Evolutionary conservation across 2,888 invertebrate genomes (phyloP), one percentile per base, ranked within the genome.

Genomic region (Amphipoea oculea): DNA sequence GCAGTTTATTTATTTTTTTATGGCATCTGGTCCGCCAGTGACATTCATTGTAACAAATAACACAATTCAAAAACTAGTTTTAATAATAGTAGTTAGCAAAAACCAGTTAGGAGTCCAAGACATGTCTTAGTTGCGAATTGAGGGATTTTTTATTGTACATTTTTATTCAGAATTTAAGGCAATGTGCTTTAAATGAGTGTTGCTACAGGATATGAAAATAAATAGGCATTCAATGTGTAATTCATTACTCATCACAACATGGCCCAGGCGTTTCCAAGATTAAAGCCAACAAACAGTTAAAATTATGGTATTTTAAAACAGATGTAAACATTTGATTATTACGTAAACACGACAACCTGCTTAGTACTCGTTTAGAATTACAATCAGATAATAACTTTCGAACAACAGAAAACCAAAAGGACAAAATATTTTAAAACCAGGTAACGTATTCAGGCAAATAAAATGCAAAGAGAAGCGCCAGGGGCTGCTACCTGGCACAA

Each of bases 261-360:
- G 66, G 45, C 79, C 54, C 57, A 67, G 60, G 54, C 42, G 45
- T 78, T 76, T 70, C 60, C 63, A 40, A 83, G 85, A 83, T 87
- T 67, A 79, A 42, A 79, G 65, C 62, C 51, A 23, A 60, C 66
- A 68, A 71, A 83, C 74, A 65, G 68, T 79, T 78, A 69, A 29
- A 76, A 78, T 67, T n/a, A 65, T 75, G 36, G 57, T 51, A 17
- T 73, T 67, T 51, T 67, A 62, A 73, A 83, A 75, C 74, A 83
- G 48, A 60, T 72, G 63, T 72, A 45, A 14, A 36, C 51, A 72
- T 78, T 42, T 63, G 4, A n/a, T 36, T 67, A 60, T 54, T 65
- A 70, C 23, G n/a, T 48, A 66, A 67, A 71, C 51, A 63, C 23
- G 4, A 23, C 23, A 48, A 42, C 14, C n/a, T 11, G 14, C 23